phyloP scores from a whole-genome alignment of 2,797 vertebrate species.

The Psittacula derbiana region DNA sequence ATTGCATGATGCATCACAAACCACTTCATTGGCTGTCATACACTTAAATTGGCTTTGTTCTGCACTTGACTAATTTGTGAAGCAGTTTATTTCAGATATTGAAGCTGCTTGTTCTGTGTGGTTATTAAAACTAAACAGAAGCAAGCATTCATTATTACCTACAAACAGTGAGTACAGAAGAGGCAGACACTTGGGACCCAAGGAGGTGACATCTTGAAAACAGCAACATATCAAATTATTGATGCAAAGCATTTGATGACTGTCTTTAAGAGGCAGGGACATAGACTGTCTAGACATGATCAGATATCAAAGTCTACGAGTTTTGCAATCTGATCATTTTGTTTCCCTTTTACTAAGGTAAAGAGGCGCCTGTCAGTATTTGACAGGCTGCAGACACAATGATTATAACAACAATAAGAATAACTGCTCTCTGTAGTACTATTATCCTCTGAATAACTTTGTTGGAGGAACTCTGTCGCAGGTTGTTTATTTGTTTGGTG shows the following conservation, averaged over 20 bases:
- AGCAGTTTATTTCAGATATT: constrained; percentile 1
- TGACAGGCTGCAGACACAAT: constrained; percentile 72
- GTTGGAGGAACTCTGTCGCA: neutral
- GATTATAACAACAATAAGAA: constrained; percentile 72
- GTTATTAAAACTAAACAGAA: constrained; percentile 59
- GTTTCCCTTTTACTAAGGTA: constrained; percentile 63
- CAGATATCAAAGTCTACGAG: constrained; percentile 71
- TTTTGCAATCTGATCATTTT: constrained; percentile 79
- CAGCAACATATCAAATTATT: constrained; percentile 73
- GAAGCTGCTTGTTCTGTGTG: constrained; percentile 16
- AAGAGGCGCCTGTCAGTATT: constrained; percentile 73
- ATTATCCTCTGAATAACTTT: constrained; percentile 38
- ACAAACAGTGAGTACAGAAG: constrained; percentile 43
- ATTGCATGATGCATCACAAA: constrained; percentile 1
- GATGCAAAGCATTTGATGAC: constrained; percentile 69
- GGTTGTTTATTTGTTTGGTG: neutral
- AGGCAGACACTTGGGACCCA: constrained; percentile 28
- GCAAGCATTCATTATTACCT: constrained; percentile 1
- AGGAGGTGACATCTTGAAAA: constrained; percentile 74
- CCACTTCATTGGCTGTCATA: neutral
- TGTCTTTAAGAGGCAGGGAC: constrained; percentile 64
- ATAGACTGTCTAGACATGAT: constrained; percentile 76
- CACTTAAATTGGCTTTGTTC: constrained; percentile 27
- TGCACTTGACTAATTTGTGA: constrained; percentile 34
- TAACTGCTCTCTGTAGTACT: constrained; percentile 17